These are phyloP conservation scores for Macrotus californicus DNA, from an alignment of 2,113 vertebrate genomes.

Conservation along the genomic window DNA sequence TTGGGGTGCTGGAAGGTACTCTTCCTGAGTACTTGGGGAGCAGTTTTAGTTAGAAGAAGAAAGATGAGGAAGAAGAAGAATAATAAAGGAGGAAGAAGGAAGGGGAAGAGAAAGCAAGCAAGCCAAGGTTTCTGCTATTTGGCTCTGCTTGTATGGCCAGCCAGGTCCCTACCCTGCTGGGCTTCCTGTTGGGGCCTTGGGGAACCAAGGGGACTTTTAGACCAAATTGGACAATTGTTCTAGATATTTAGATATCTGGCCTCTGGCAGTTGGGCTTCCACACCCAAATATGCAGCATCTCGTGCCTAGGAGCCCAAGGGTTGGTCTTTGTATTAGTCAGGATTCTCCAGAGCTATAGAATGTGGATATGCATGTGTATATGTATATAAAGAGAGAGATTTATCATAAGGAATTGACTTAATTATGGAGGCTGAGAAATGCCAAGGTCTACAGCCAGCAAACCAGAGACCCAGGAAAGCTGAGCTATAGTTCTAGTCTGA, in stretches of 20 bases:
- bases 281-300: background rate
- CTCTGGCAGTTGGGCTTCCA: background rate
- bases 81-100: background rate
- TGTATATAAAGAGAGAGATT: background rate
- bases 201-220: constrained; percentile 47
- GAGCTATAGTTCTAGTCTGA: background rate
- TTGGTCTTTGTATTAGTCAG: background rate
- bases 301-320: background rate
- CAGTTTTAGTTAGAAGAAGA: background rate
- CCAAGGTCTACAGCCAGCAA: background rate
- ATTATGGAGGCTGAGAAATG: background rate
- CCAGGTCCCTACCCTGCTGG: constrained; percentile 15
- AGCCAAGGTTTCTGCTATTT: constrained; percentile 1
- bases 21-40: background rate
- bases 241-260: constrained; percentile 28
- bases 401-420: background rate
- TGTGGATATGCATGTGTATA: no score
- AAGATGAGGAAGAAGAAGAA: background rate
- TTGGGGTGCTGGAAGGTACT: background rate
- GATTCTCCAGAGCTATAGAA: background rate
- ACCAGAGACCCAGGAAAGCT: background rate
- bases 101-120: background rate
- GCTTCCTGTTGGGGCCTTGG: constrained; percentile 60
- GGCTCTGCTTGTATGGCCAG: constrained; percentile 10
- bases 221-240: constrained; percentile 49